Base-by-base conservation (phyloP, 2,888 invertebrate species). In the Coenonympha arcania region DNA sequence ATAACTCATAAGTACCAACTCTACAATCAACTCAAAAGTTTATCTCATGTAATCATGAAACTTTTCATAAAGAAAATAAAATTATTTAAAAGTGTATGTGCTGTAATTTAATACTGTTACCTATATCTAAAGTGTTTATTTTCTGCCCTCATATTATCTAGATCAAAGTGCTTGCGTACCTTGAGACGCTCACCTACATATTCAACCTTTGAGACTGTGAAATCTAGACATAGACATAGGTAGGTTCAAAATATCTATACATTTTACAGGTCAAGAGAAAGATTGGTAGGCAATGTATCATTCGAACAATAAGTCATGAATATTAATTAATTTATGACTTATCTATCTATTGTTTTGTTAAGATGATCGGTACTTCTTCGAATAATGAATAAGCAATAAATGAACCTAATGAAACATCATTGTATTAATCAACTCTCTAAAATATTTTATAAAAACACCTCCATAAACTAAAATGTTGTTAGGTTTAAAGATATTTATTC, bases 131-230 rank as follows among this genome's bases (percentile, higher is more conserved):
- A 33, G 40, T 54, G 37, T 44, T 22, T 39, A 40, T 47, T 52
- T 20, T 37, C 41, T 49, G 52, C 30, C 55, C 49, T 55, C 42
- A 40, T 39, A 37, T 34, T 52, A 47, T 52, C 30, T 52, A 49
- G 54, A 52, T 45, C 54, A 52, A 39, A 43, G 46, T 46, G 41
- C 49, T 52, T 43, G 37, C 39, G 42, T 33, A 48, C 56, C 52
- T 56, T 56, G 51, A 51, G 55, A 55, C 42, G 39, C 34, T 50
- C 18, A 52, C 54, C 56, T 52, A 46, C 48, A 56, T 57, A 52
- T 24, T 51, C 56, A 57, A 22, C 19, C 45, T 43, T 22, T 36
- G 39, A 40, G 22, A 47, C 37, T 48, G 20, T 39, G 18, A 39
- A 31, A 37, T 42, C 36, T 36, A 40, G 41, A 11, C 3, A 11